Percentiles rank a stretch among this genome's conserved stretches.
These are phyloP conservation scores for Hyposmocoma kahamanoa DNA, from an alignment of 1,140 invertebrate genomes.

Conservation along the genomic window DNA sequence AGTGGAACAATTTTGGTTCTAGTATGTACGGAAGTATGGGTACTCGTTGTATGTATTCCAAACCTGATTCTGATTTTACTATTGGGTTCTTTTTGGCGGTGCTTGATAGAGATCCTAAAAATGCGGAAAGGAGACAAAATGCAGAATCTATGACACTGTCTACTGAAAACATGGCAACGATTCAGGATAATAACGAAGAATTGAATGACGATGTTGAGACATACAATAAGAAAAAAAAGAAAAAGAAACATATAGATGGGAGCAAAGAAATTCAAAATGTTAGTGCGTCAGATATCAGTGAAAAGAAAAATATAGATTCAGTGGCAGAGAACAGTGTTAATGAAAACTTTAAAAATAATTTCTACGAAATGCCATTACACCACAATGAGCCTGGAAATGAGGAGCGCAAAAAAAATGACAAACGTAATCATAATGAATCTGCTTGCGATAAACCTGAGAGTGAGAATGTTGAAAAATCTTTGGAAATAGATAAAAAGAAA, in stretches of 20 bases:
- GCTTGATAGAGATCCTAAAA: conserved; percentile 78
- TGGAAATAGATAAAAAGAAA: background rate
- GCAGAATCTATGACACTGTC: no score
- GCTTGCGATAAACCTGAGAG: background rate
- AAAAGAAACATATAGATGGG: conserved; percentile 2
- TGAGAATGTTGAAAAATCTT: background rate
- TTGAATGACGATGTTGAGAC: background rate
- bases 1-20: conserved; percentile 82
- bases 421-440: background rate
- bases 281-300: background rate
- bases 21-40: conserved; percentile 76
- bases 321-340: no score
- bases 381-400: background rate
- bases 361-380: no score
- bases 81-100: conserved; percentile 97
- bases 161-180: background rate
- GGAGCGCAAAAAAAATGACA: background rate
- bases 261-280: background rate
- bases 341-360: no score
- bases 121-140: conserved; percentile 25
- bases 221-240: conserved; percentile 8
- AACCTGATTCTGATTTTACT: conserved; percentile 83
- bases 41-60: conserved; percentile 86
- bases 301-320: background rate
- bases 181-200: background rate